Base-by-base conservation (phyloP, 2,113 vertebrate genomes). In the Phyllostomus hastatus region DNA sequence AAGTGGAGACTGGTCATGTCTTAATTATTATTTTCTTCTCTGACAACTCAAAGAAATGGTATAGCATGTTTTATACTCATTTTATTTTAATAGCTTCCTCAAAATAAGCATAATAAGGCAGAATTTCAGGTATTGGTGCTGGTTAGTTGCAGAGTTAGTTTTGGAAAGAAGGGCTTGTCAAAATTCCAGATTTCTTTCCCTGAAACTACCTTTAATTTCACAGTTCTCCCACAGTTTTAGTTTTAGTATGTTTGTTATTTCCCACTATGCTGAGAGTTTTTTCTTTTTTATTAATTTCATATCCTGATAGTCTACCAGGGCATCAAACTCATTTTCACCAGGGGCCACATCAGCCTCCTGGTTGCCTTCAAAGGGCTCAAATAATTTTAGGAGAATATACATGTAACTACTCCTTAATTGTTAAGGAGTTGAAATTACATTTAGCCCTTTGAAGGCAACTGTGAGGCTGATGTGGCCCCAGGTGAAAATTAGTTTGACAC, bases 151-250 rank as follows among this genome's bases (percentile, higher is more conserved):
- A 33, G 7, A 90, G 33, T 61, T 90, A 59, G 57, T 87, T 83
- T 92, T 22, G 72, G 19, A 43, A 92, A 59, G 48, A 43, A 54
- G n/a, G 78, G 28, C 19, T 83, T 79, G 20, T 59, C 73, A 90
- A 69, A 86, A 69, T 84, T 83, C 16, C 24, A 95, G 38, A 88
- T 90, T 83, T 67, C 67, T 79, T 38, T 90, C 92, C 96, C 35
- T 84, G 75, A n/a, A 72, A 46, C 61, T n/a, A 94, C 8, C 54
- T 95, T 92, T 67, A 59, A 19, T 43, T n/a, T 90, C 75, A 75
- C 69, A 94, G 64, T 70, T 80, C 66, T 93, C 15, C 16, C 43
- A 72, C 7, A 59, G 2, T 76, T 79, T 79, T 92, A 41, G 12
- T 26, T 86, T 82, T 16, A 14, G 1, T 52, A n/a, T n/a, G 26